Conservation (phyloP, 2,113 vertebrate species). For the Glaucomys volans region DNA sequence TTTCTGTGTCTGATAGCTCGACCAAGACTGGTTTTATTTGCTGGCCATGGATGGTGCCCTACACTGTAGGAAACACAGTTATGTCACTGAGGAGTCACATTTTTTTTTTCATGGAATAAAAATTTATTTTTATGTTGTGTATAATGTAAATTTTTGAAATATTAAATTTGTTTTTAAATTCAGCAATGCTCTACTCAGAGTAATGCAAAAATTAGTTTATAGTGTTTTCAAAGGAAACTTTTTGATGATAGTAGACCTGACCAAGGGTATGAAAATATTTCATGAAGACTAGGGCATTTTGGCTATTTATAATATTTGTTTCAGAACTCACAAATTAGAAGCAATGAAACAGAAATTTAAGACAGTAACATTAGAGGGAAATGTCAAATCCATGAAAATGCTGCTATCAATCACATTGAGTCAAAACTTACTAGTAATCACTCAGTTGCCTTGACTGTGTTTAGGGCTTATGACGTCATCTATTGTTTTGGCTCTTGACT, state of each 20-base stretch:
- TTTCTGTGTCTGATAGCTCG: no score
- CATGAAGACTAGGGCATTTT: constrained; percentile 7
- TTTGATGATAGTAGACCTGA: not conserved
- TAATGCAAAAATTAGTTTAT: not conserved
- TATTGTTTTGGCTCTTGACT: constrained; percentile 42
- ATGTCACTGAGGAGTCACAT: no score
- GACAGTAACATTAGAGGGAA: constrained; percentile 32
- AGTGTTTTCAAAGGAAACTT: not conserved
- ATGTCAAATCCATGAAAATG: constrained; percentile 60
- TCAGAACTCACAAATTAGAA: constrained; percentile 62
- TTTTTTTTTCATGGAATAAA: constrained; percentile 19
- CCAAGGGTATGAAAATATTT: constrained; percentile 35
- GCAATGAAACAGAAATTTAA: constrained; percentile 63
- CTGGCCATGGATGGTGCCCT: no score
- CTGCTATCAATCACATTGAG: not conserved
- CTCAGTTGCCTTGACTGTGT: not conserved
- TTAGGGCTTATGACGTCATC: not conserved
- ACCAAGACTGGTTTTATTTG: no score
- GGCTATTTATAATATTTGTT: constrained; percentile 34
- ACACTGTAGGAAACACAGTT: no score
- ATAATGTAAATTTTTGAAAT: constrained; percentile 8
- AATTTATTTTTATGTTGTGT: not conserved
- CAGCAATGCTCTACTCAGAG: not conserved
- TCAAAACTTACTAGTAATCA: constrained; percentile 18
- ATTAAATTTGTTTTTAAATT: not conserved